Conservation (phyloP, 1,140 invertebrate species). For the Panulirus ornatus region DNA sequence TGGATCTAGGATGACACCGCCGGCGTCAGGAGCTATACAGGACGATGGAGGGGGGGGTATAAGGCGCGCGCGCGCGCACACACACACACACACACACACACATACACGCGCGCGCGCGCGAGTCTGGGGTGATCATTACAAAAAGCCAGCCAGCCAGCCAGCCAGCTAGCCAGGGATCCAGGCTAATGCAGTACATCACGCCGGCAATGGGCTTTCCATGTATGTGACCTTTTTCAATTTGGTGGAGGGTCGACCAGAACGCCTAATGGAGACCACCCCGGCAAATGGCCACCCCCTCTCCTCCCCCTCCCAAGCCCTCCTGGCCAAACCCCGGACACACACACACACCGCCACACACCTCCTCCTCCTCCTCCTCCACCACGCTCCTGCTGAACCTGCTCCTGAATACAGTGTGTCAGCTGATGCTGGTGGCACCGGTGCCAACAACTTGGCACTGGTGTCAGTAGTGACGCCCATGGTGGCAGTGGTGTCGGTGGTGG, state of each 20-base stretch:
- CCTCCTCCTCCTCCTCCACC: background rate
- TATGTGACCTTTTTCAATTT: slow-evolving; percentile 70
- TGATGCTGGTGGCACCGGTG: too few relatives aligned
- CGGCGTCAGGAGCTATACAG: too few relatives aligned
- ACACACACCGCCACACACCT: too few relatives aligned
- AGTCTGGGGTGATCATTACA: background rate
- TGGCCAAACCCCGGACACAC: background rate
- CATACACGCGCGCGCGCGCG: too few relatives aligned
- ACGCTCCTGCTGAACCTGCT: background rate
- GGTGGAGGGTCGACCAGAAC: slow-evolving; percentile 63
- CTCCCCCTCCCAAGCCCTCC: background rate
- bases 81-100: too few relatives aligned
- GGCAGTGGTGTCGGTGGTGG: too few relatives aligned
- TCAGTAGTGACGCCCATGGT: too few relatives aligned
- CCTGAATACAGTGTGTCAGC: too few relatives aligned
- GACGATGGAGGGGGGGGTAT: background rate
- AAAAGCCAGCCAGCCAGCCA: background rate
- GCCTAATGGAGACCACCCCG: slow-evolving; percentile 42
- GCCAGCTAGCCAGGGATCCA: too few relatives aligned
- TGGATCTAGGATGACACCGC: too few relatives aligned
- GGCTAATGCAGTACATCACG: slow-evolving; percentile 44
- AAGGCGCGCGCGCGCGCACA: too few relatives aligned
- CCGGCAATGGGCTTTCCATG: slow-evolving; percentile 59
- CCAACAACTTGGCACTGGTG: too few relatives aligned
- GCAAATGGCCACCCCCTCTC: slow-evolving; percentile 24